A percentile compares a stretch with the other conserved stretches of the same genome.
phyloP scores from a whole-genome alignment of 2,888 invertebrate species.

The Plebejus melissa region DNA sequence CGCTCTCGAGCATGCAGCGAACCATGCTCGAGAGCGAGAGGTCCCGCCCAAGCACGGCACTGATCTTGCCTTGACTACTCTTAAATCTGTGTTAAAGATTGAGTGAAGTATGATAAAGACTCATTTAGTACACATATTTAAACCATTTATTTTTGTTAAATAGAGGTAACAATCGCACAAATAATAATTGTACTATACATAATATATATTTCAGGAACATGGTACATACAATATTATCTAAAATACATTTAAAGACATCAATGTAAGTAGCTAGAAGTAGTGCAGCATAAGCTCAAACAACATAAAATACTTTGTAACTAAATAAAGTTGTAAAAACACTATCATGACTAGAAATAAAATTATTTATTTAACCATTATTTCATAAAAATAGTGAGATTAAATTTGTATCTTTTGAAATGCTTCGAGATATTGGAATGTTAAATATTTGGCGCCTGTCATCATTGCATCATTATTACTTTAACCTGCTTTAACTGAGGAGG shows the following conservation, averaged over 20 bases:
- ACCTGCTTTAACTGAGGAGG: neutral
- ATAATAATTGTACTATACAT: neutral
- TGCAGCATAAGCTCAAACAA: neutral
- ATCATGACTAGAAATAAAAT: constrained; percentile 13
- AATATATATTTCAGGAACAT: neutral
- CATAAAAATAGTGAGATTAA: neutral
- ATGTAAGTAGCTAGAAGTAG: neutral
- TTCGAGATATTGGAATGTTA: neutral
- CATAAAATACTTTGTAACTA: neutral
- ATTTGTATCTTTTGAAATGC: neutral
- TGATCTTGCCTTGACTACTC: neutral
- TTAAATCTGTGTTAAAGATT: neutral
- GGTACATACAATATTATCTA: neutral
- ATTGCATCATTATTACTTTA: neutral
- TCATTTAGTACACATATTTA: neutral
- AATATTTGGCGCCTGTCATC: neutral
- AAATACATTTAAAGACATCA: neutral
- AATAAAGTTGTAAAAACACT: constrained; percentile 1
- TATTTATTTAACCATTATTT: neutral
- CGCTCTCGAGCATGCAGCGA: too few relatives aligned
- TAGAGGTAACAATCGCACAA: constrained; percentile 11
- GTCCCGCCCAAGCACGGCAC: too few relatives aligned
- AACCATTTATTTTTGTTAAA: neutral
- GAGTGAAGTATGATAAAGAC: neutral
- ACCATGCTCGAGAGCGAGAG: too few relatives aligned